Conservation (phyloP, 2,888 invertebrate genomes). For the Plutella xylostella region DNA sequence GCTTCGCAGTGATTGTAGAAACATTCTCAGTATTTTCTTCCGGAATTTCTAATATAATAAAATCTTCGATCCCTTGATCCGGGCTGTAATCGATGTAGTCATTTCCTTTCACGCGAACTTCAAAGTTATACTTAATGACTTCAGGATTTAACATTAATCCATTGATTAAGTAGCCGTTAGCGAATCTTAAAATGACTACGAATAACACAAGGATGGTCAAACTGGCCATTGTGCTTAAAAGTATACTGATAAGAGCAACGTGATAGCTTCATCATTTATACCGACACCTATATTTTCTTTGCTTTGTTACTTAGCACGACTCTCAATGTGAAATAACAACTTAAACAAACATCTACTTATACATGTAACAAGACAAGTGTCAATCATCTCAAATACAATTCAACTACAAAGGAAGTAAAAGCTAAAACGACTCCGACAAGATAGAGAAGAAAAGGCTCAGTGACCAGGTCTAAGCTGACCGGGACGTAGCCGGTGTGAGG, state of each 20-base stretch:
- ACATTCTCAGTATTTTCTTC: too few species aligned
- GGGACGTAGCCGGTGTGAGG: not conserved
- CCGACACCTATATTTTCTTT: too few species aligned
- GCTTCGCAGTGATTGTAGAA: not conserved
- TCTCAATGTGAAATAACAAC: slow-evolving; percentile 1
- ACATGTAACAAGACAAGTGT: too few species aligned
- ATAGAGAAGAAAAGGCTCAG: not conserved
- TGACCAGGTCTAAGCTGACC: not conserved
- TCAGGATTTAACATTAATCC: slow-evolving; percentile 43
- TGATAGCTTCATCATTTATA: slow-evolving; percentile 2
- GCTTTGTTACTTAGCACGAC: slow-evolving; percentile 3
- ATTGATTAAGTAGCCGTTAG: slow-evolving; percentile 18
- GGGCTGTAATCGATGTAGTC: slow-evolving; percentile 46
- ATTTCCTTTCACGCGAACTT: slow-evolving; percentile 30
- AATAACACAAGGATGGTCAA: not conserved
- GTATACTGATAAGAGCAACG: not conserved
- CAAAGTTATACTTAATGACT: slow-evolving; percentile 29
- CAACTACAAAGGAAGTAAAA: too few species aligned
- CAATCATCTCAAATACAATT: too few species aligned
- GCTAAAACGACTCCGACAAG: too few species aligned
- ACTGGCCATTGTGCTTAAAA: not conserved
- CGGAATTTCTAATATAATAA: slow-evolving; percentile 19
- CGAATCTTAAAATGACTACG: too few species aligned
- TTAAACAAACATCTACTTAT: too few species aligned
- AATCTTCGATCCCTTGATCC: slow-evolving; percentile 19